A percentile compares a stretch with the other conserved stretches of the same genome.
Evolutionary conservation across 1,140 invertebrate species (phyloP).

Genomic region (Caenorhabditis briggsae): DNA sequence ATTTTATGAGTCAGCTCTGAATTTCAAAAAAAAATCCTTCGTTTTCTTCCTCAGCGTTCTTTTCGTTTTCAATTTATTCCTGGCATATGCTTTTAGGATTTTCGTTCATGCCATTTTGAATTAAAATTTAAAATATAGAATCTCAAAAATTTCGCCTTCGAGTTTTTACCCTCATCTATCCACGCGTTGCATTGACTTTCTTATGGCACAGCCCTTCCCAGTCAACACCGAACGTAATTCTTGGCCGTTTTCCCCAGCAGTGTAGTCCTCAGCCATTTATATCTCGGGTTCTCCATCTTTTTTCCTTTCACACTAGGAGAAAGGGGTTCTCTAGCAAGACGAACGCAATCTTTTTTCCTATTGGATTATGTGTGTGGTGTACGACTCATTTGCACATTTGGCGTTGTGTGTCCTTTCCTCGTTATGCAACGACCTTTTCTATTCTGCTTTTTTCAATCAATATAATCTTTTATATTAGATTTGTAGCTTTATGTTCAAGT

Average conservation of each 20-base stretch:
- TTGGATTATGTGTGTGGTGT: background rate
- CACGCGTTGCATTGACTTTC: too few species aligned
- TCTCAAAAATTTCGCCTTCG: too few species aligned
- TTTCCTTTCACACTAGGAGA: slow-evolving; percentile 10
- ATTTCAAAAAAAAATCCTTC: too few species aligned
- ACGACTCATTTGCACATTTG: slow-evolving; percentile 29
- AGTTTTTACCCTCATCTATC: too few species aligned
- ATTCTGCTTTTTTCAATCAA: background rate
- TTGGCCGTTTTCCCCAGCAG: background rate
- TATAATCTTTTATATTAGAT: background rate
- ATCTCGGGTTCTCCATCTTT: background rate
- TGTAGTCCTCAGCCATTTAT: background rate
- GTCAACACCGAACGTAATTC: too few species aligned
- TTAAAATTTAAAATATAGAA: too few species aligned
- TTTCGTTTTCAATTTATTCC: too few species aligned
- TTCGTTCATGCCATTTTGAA: too few species aligned
- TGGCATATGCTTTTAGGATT: too few species aligned
- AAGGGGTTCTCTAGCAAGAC: background rate
- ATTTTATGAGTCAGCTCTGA: too few species aligned
- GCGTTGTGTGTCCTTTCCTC: background rate
- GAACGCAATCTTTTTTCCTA: slow-evolving; percentile 28
- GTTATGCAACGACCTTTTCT: background rate
- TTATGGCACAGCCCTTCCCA: too few species aligned
- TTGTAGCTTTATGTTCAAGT: background rate
- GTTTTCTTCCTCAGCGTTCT: too few species aligned